These are phyloP conservation scores for Zosterops hypoxanthus DNA, from an alignment of 2,113 vertebrate genomes.

Conservation along the genomic window DNA sequence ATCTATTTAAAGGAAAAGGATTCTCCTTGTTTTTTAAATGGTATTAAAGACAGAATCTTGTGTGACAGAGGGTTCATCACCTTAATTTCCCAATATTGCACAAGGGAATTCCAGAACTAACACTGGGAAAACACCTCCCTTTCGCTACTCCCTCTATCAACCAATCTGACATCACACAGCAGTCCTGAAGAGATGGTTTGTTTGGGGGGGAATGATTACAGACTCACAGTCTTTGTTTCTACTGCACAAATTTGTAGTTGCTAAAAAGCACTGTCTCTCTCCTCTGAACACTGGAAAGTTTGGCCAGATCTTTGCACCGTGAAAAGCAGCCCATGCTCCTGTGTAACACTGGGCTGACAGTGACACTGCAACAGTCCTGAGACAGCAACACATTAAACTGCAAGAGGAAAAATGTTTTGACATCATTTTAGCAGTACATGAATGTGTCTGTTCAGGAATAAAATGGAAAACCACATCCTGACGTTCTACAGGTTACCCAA, in stretches of 20 bases:
- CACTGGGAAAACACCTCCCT: background rate
- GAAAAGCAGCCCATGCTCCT: background rate
- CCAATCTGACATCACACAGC: accelerated
- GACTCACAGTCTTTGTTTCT: background rate
- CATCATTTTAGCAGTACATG: background rate
- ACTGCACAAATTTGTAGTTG: background rate
- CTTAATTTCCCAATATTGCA: background rate
- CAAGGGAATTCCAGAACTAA: background rate
- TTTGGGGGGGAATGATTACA: background rate
- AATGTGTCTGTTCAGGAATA: background rate
- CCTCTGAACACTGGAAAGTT: background rate
- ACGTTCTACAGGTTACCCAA: background rate
- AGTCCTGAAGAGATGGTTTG: background rate
- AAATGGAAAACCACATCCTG: background rate
- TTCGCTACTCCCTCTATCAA: background rate
- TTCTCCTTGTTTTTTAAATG: background rate
- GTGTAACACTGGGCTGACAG: background rate
- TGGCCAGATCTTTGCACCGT: background rate
- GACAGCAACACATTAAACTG: background rate
- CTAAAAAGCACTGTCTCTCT: background rate
- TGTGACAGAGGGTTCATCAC: background rate
- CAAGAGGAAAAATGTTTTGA: background rate
- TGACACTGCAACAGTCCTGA: background rate
- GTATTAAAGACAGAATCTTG: background rate
- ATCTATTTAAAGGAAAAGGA: background rate